These are phyloP conservation scores for Paramormyrops kingsleyae DNA, from an alignment of 2,113 vertebrate genomes.

Conservation along the genomic window DNA sequence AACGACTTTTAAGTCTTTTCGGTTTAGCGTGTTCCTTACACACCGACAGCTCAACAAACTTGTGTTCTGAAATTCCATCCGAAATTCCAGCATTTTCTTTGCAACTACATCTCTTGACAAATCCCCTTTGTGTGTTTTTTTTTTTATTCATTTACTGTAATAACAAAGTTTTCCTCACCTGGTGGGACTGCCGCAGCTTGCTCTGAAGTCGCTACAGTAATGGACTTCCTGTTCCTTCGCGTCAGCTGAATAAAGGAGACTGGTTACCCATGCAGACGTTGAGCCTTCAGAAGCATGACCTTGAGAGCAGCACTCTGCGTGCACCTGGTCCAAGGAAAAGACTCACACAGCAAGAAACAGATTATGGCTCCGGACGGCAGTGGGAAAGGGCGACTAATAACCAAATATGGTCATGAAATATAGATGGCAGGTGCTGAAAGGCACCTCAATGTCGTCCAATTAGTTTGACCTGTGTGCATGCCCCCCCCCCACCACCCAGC, in stretches of 20 bases:
- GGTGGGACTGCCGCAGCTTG: background rate
- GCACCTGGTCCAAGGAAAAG: background rate
- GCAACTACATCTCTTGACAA: background rate
- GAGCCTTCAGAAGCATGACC: background rate
- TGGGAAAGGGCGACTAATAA: background rate
- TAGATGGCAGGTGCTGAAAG: background rate
- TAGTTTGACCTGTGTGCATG: background rate
- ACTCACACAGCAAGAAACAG: background rate
- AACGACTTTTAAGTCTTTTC: background rate
- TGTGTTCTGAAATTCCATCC: background rate
- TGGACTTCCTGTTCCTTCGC: background rate
- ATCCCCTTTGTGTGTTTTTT: background rate
- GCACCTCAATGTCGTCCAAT: constrained; percentile 5
- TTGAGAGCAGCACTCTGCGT: background rate
- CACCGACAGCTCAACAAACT: background rate
- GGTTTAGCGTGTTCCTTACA: background rate
- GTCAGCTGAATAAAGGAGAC: background rate
- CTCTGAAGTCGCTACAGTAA: background rate
- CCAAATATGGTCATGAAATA: constrained; percentile 11
- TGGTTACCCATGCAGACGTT: no score
- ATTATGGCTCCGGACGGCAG: background rate
- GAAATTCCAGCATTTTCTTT: background rate
- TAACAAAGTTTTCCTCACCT: background rate
- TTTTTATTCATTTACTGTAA: background rate
- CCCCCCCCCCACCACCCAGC: background rate